Percentiles rank a stretch among this genome's conserved stretches.
Evolutionary conservation across 2,797 vertebrate species (phyloP).

Genomic region (Halcyon smyrnensis): DNA sequence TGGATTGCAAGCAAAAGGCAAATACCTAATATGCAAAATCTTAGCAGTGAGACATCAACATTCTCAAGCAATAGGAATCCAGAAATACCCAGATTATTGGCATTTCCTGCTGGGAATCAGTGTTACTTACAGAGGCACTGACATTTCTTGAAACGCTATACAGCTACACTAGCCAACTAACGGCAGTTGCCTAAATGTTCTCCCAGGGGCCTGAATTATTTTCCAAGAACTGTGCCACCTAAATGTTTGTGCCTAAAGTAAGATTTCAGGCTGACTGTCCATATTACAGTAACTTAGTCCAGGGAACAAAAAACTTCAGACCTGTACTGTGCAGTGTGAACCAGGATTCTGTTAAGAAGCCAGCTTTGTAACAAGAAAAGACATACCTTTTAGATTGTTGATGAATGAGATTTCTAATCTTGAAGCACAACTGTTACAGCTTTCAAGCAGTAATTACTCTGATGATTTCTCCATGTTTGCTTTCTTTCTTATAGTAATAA

Average conservation of each 20-base stretch:
- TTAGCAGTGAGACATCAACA: neutral
- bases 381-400: neutral
- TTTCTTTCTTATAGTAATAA: neutral
- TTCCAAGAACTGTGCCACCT: neutral
- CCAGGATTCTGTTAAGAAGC: neutral
- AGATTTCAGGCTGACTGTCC: neutral
- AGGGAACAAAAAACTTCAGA: neutral
- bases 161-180: neutral
- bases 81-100: neutral
- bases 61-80: neutral
- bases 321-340: rapidly evolving
- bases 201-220: neutral
- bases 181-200: neutral
- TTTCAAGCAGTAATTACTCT: neutral
- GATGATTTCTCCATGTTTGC: neutral
- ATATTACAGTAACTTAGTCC: neutral
- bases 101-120: neutral
- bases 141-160: neutral
- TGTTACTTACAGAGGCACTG: neutral
- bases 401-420: neutral
- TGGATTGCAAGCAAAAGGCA: neutral
- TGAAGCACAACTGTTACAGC: neutral
- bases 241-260: neutral
- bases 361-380: neutral
- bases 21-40: neutral